Percentiles rank a stretch among this genome's conserved stretches.
phyloP scores from a whole-genome alignment of 2,797 vertebrate species.

The Pseudopleuronectes americanus region DNA sequence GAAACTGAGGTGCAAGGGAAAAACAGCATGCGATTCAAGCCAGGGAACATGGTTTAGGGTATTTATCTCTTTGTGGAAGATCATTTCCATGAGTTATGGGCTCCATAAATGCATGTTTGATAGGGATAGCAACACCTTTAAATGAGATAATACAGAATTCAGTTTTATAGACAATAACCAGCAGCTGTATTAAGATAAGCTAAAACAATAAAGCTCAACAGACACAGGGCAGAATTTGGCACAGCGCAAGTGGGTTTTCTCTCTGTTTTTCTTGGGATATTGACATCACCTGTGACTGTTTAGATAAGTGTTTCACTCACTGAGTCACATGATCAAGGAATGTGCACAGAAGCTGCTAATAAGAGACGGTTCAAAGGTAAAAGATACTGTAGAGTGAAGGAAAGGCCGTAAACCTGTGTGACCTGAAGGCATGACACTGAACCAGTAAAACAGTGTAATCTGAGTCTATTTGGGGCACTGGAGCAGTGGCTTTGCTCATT shows the following conservation, averaged over 20 bases:
- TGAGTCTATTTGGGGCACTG: too few relatives aligned
- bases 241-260: not conserved
- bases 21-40: slow-evolving; percentile 39
- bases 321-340: slow-evolving; percentile 3
- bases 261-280: not conserved
- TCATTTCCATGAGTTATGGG: slow-evolving; percentile 17
- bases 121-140: slow-evolving; percentile 17
- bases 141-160: slow-evolving; percentile 9
- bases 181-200: slow-evolving; percentile 16
- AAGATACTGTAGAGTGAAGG: not conserved
- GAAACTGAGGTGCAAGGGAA: slow-evolving; percentile 41
- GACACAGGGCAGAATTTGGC: not conserved
- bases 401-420: not conserved
- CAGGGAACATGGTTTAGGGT: slow-evolving; percentile 19
- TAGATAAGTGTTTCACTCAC: slow-evolving; percentile 28
- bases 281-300: slow-evolving; percentile 14
- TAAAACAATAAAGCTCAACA: not conserved
- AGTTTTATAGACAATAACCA: not conserved
- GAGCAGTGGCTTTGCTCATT: too few relatives aligned
- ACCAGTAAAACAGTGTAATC: too few relatives aligned
- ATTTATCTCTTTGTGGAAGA: slow-evolving; percentile 21
- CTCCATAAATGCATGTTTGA: not conserved
- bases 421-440: too few relatives aligned
- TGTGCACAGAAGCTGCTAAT: not conserved
- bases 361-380: not conserved